A percentile compares a stretch with the other conserved stretches of the same genome.
These are phyloP conservation scores for Labia minor DNA, from an alignment of 2,888 invertebrate species.

Conservation along the genomic window DNA sequence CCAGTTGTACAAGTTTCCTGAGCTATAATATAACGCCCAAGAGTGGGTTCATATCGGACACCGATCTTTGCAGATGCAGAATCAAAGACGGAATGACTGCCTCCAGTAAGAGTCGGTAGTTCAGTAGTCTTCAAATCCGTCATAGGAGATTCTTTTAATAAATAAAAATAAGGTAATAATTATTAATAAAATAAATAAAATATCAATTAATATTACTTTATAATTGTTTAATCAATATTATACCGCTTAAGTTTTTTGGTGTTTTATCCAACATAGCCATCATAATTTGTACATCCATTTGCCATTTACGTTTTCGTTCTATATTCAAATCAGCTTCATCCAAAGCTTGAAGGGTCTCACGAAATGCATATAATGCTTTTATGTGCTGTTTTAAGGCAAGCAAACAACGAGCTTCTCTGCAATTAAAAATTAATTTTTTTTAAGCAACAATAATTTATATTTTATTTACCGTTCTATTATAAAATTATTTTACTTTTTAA, in stretches of 20 bases:
- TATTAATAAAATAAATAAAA: too few relatives aligned
- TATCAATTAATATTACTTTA: too few relatives aligned
- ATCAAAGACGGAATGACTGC: conserved; percentile 42
- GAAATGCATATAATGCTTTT: conserved; percentile 53
- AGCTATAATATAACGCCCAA: conserved; percentile 66
- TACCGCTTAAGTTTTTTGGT: conserved; percentile 21
- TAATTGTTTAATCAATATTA: background rate
- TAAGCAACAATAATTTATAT: background rate
- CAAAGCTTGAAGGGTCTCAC: conserved; percentile 51
- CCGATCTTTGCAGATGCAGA: conserved; percentile 52
- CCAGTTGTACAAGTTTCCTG: conserved; percentile 57
- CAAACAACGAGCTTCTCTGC: conserved; percentile 56
- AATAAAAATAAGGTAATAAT: background rate
- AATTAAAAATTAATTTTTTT: conserved; percentile 16
- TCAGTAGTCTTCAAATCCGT: conserved; percentile 3
- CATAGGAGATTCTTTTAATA: background rate
- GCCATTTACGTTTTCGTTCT: conserved; percentile 51
- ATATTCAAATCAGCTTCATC: conserved; percentile 53
- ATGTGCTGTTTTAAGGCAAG: conserved; percentile 54
- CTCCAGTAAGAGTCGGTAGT: background rate
- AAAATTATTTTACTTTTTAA: too few relatives aligned
- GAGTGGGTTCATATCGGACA: conserved; percentile 47
- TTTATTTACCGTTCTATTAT: too few relatives aligned
- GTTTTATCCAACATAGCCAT: conserved; percentile 50
- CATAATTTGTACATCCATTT: conserved; percentile 59